Evolutionary conservation across 2,888 invertebrate species (phyloP).

Genomic region (Cenopis cana): DNA sequence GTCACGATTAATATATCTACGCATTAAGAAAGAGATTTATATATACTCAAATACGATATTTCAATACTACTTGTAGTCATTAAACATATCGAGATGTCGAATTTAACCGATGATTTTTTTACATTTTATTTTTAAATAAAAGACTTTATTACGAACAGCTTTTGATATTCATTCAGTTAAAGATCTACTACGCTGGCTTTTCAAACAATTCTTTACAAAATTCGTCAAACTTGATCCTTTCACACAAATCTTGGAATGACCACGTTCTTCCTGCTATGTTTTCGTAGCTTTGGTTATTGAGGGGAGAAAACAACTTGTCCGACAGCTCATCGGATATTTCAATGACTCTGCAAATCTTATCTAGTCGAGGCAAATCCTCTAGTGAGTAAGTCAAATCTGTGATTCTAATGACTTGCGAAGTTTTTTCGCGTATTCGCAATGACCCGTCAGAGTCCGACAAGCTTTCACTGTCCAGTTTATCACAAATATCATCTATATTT

Average conservation of each 20-base stretch:
- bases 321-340: constrained; percentile 80
- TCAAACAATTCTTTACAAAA: constrained; percentile 75
- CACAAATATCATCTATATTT: constrained; percentile 67
- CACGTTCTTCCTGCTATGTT: constrained; percentile 58
- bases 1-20: neutral
- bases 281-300: constrained; percentile 53
- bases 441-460: constrained; percentile 71
- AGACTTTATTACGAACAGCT: constrained; percentile 44
- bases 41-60: neutral
- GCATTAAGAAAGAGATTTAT: neutral
- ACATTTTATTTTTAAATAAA: constrained; percentile 48
- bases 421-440: constrained; percentile 66
- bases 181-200: constrained; percentile 48
- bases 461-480: constrained; percentile 76
- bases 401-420: constrained; percentile 72
- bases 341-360: constrained; percentile 78
- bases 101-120: constrained; percentile 40
- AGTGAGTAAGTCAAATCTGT: constrained; percentile 71
- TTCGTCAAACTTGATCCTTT: constrained; percentile 73
- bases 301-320: constrained; percentile 67
- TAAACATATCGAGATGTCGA: constrained; percentile 14
- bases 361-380: constrained; percentile 71
- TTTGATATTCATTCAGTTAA: constrained; percentile 19
- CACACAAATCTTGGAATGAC: constrained; percentile 78
- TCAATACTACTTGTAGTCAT: constrained; percentile 4